Evolutionary conservation across 2,797 vertebrate species (phyloP), one percentile per base, ranked within the genome.

Genomic region (Adelosebastes latens): DNA sequence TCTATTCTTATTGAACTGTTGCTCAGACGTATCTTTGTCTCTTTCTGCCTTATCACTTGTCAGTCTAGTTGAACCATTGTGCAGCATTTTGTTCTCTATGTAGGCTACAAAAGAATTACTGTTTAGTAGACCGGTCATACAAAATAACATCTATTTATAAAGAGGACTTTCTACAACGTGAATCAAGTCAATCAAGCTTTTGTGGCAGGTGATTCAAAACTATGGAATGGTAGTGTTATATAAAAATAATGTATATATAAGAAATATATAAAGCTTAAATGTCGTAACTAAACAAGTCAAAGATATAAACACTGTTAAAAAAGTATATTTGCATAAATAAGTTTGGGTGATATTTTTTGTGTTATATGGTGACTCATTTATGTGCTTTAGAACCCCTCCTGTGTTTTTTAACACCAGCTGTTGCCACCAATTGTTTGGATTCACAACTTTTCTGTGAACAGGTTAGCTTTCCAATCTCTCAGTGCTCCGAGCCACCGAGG

Each of bases 381-480:
- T 72, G 72, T 72, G 59, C 68, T 63, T 73, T 72, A 67, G 27
- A 77, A 62, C 55, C 8, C 79, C 39, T 46, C 4, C 25, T 70
- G 12, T 66, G 27, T 72, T 59, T 65, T 79, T 81, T 78, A 78
- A 84, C 79, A 86, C 71, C 25, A 72, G 65, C 62, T 64, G n/a
- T 79, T 71, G 66, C 64, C 66, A 81, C 64, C 64, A 14, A 75
- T 77, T 90, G 61, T 86, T 83, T 81, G 68, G 46, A 75, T 87
- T 87, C 82, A 84, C 80, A 85, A 83, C 72, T 74, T 83, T 34
- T 63, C 16, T 49, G 62, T 22, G 29, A 87, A 60, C 74, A 75
- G 72, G 66, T 89, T 81, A 75, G 29, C 27, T 46, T 63, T 82
- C 69, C 70, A 72, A 67, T 73, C 24, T 75, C 56, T 73, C 55